Conservation (phyloP, 2,888 invertebrate genomes). For the Noctua janthina region DNA sequence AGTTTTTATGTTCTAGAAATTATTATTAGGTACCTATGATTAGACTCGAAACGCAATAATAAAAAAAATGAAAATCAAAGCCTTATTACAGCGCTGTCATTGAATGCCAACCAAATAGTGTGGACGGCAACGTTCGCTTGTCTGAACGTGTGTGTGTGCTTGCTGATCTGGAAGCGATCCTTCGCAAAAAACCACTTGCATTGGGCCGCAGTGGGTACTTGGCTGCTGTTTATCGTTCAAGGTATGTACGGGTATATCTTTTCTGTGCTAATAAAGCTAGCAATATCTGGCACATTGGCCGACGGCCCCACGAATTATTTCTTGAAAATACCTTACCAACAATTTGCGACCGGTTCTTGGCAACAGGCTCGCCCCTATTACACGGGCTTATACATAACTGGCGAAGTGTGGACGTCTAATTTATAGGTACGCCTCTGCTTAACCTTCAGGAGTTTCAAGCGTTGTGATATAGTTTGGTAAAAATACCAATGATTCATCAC, state of each 20-base stretch:
- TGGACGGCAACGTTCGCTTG: conserved; percentile 94
- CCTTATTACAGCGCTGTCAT: neutral
- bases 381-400: too few relatives aligned
- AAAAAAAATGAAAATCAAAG: conserved; percentile 55
- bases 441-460: too few relatives aligned
- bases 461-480: too few relatives aligned
- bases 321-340: neutral
- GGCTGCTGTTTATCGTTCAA: conserved; percentile 96
- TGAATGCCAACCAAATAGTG: conserved; percentile 84
- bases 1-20: too few relatives aligned
- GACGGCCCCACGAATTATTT: conserved; percentile 84
- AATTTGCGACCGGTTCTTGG: neutral
- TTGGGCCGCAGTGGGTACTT: conserved; percentile 97
- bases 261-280: conserved; percentile 59
- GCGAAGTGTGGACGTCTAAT: too few relatives aligned
- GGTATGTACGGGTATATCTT: conserved; percentile 87
- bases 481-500: too few relatives aligned
- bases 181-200: conserved; percentile 98
- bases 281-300: conserved; percentile 90
- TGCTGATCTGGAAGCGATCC: conserved; percentile 94
- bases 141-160: conserved; percentile 94
- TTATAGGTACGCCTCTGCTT: too few relatives aligned
- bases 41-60: neutral
- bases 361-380: neutral
- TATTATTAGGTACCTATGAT: too few relatives aligned